phyloP scores from a whole-genome alignment of 2,113 vertebrate genomes.

The Engraulis encrasicolus region DNA sequence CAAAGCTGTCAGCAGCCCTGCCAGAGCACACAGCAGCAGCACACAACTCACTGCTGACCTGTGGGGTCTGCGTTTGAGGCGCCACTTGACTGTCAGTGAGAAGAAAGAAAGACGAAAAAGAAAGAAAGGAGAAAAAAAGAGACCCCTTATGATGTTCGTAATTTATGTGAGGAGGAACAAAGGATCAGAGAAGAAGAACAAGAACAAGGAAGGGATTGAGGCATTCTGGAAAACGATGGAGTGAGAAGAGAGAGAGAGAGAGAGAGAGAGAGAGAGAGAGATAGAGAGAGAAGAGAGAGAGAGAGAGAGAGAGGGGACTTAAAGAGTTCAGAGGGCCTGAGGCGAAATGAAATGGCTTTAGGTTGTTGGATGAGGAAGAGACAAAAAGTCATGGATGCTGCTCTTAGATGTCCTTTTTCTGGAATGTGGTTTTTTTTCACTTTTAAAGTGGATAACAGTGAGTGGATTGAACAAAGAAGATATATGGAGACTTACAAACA shows the following conservation, averaged over 20 bases:
- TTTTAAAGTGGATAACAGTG: neutral
- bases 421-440: slow-evolving; percentile 38
- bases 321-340: neutral
- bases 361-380: slow-evolving; percentile 41
- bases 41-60: no score
- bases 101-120: no score
- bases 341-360: neutral
- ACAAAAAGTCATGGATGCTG: slow-evolving; percentile 42
- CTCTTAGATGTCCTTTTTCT: neutral
- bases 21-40: no score
- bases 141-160: neutral
- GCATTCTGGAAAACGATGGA: neutral
- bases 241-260: neutral
- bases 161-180: slow-evolving; percentile 24
- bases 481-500: no score
- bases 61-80: neutral
- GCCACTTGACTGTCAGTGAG: neutral
- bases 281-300: neutral
- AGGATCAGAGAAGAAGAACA: slow-evolving; percentile 2
- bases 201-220: slow-evolving; percentile 27
- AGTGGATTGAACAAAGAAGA: neutral
- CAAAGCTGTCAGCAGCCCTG: no score
- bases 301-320: neutral
- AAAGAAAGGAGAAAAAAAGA: no score
- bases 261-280: neutral